Evolutionary conservation across 2,797 vertebrate genomes (phyloP).

Genomic region (Myotis findleyi): DNA sequence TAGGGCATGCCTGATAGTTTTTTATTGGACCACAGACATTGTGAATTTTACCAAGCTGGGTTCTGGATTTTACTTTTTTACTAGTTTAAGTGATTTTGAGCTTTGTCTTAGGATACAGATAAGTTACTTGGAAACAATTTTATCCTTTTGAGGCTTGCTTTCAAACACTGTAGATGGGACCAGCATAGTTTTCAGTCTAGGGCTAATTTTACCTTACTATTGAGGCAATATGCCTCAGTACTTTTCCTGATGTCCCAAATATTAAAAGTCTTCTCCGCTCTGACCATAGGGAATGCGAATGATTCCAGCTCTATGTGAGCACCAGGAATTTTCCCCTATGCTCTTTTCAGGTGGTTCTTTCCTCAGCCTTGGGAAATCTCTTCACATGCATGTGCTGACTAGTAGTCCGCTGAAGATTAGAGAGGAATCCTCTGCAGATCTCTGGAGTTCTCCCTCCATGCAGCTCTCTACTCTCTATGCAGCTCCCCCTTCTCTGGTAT

Average conservation of each 20-base stretch:
- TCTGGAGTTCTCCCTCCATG: background rate
- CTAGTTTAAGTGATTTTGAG: slow-evolving; percentile 19
- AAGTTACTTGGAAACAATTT: background rate
- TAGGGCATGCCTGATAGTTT: background rate
- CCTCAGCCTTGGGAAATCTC: background rate
- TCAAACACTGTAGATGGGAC: background rate
- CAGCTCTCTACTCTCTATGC: background rate
- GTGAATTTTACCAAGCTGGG: background rate
- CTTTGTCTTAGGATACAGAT: background rate
- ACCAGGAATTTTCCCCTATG: background rate
- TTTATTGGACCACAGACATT: background rate
- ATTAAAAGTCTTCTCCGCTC: background rate
- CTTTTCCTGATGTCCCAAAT: background rate
- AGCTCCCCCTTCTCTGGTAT: background rate
- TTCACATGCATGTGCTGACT: background rate
- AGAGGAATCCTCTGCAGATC: background rate
- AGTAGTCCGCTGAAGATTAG: background rate
- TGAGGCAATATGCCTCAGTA: background rate
- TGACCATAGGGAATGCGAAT: background rate
- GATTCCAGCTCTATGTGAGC: background rate
- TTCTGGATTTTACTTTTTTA: background rate
- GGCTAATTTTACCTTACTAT: background rate
- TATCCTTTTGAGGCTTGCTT: background rate
- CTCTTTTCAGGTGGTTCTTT: background rate
- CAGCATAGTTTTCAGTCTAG: background rate